phyloP scores from a whole-genome alignment of 1,140 invertebrate genomes.

The Drosophila lacertosa region DNA sequence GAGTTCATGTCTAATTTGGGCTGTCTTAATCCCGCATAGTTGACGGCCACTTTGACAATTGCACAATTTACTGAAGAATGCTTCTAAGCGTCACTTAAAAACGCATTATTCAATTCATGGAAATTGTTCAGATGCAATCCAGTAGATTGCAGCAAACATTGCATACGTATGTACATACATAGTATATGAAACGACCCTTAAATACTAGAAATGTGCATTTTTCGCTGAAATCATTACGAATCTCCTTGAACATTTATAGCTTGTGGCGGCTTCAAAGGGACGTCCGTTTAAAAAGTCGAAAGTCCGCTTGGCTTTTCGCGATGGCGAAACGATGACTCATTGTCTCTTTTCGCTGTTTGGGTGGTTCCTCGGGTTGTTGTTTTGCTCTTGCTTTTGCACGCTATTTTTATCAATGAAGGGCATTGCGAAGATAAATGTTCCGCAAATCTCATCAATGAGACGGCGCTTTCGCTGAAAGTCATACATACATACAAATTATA shows the following conservation, averaged over 20 bases:
- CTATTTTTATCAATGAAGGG: constrained; percentile 41
- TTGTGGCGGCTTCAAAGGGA: neutral
- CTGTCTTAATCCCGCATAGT: constrained; percentile 40
- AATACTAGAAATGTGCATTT: constrained; percentile 3
- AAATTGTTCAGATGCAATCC: constrained; percentile 24
- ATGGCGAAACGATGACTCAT: constrained; percentile 40
- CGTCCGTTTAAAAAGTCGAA: constrained; percentile 1
- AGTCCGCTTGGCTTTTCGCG: constrained; percentile 1
- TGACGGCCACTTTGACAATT: constrained; percentile 65
- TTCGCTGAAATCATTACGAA: constrained; percentile 3
- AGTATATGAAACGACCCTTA: constrained; percentile 4
- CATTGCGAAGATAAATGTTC: constrained; percentile 33
- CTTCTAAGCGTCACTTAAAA: constrained; percentile 82
- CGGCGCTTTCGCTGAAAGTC: constrained; percentile 4
- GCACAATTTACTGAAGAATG: constrained; percentile 81
- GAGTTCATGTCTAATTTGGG: constrained; percentile 56
- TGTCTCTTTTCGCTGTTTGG: constrained; percentile 5
- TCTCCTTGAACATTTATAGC: constrained; percentile 7
- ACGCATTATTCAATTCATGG: constrained; percentile 79
- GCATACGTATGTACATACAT: neutral
- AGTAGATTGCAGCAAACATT: neutral
- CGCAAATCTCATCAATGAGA: constrained; percentile 16
- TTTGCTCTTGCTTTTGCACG: constrained; percentile 14
- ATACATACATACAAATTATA: neutral
- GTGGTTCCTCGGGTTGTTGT: constrained; percentile 1